These are phyloP conservation scores for Hippocampus barbouri DNA, from an alignment of 2,113 vertebrate species.

Conservation along the genomic window DNA sequence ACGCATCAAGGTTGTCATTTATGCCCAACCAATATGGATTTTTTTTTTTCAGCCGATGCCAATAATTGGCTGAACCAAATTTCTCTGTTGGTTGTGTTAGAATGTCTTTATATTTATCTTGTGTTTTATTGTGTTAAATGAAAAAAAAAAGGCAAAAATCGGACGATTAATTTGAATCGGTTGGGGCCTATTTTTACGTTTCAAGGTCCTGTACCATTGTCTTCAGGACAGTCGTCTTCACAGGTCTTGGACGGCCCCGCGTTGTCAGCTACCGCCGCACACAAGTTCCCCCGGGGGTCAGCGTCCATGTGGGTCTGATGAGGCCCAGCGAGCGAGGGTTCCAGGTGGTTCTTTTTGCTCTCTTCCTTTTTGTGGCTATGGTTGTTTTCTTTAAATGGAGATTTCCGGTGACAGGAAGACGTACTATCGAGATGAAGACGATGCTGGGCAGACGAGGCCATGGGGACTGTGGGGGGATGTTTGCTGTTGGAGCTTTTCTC, in stretches of 20 bases:
- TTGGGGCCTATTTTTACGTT: background rate
- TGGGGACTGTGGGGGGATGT: slow-evolving; percentile 29
- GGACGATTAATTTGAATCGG: too few species aligned
- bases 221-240: slow-evolving; percentile 69
- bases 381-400: slow-evolving; percentile 87
- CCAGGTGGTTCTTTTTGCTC: slow-evolving; percentile 83
- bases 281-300: slow-evolving; percentile 73
- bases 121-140: too few species aligned
- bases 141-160: too few species aligned
- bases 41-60: too few species aligned
- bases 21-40: too few species aligned
- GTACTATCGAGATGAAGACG: slow-evolving; percentile 67
- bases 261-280: slow-evolving; percentile 47
- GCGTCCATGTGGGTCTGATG: slow-evolving; percentile 69
- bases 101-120: too few species aligned
- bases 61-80: too few species aligned
- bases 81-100: too few species aligned
- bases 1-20: background rate
- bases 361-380: slow-evolving; percentile 91
- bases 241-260: slow-evolving; percentile 64
- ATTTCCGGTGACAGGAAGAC: slow-evolving; percentile 81
- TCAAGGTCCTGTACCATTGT: slow-evolving; percentile 74
- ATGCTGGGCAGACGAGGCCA: slow-evolving; percentile 36
- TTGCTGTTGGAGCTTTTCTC: slow-evolving; percentile 59
- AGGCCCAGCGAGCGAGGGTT: slow-evolving; percentile 61